Evolutionary conservation across 30 jellyfish, hydroid and myxozoan genomes (phyloP), one percentile per base, ranked within the genome.

Genomic region (Nemopilema nomurai): DNA sequence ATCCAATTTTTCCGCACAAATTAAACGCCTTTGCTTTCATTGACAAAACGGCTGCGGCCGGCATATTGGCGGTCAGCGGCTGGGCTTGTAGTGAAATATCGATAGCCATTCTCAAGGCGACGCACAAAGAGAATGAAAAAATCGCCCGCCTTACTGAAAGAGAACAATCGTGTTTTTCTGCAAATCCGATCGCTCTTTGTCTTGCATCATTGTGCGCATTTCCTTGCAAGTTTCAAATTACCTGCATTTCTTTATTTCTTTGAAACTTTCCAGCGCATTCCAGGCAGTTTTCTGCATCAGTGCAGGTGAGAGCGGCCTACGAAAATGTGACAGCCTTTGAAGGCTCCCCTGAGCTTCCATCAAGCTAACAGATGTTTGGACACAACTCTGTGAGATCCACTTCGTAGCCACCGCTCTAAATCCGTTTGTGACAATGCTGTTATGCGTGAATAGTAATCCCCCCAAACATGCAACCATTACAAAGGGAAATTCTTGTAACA

Each of bases 131-230:
- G 29, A 70, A 70, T 28, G 49, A 70, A 67, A 70, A 70, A 57
- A 70, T 70, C 64, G 50, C 4, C 18, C 29, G n/a, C 27, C 80
- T 70, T 70, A 70, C 29, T 18, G 64, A 22, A 26, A 28, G 57
- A 41, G 50, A 52, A 70, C 80, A 70, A 70, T 70, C 18, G 80
- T 7, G 63, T 70, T 70, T 70, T 22, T 70, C 29, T 70, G 80
- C 21, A 70, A 28, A n/a, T 70, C 50, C 41, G 63, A 28, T 19
- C 0, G n/a, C 27, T 52, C 64, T 28, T 19, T 70, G 65, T 70
- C 50, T 25, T 27, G 25, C 19, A 16, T 28, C 29, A 28, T 70
- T 70, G 80, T 70, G n/a, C 6, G 26, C 63, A 28, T 70, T 70
- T 29, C 80, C 63, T 29, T 24, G 50, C 63, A 25, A 57, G 65